Base-by-base conservation (phyloP, 2,888 invertebrate species). In the Caenorhabditis angaria region DNA sequence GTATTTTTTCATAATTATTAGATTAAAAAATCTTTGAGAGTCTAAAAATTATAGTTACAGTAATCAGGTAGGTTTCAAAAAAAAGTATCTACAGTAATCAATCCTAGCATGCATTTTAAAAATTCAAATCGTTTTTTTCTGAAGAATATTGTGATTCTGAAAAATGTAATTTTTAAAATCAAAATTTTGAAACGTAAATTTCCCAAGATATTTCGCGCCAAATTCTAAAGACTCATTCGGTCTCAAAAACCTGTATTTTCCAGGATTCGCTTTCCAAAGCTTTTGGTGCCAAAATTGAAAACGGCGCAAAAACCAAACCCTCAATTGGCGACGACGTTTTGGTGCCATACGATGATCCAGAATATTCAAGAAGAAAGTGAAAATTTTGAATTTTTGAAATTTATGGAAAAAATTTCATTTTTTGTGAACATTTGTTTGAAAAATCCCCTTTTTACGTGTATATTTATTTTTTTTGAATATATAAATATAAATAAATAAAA, bases 321-420 rank as follows among this genome's bases (percentile, higher is more conserved):
- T 61, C 61, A 0, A 72, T 72, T 24, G 25, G n/a, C 0, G 72
- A 72, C 50, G 67, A 67, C 22, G 59, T 68, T 10, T 29, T 72
- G 5, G 53, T 72, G 25, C 68, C 72, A 12, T 72, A 68, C 41
- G 51, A 72, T 61, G 72, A 72, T 63, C 71, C 71, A 35, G 57
- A 71, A 22, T 58, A 58, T 47, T 47, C 41, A 25, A 2, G 58
- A 47, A 41, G 27, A 27, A 41, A 20, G 20, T 35, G 20, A 56
- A 3, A 8, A 51, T 22, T 25, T 6, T 51, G 3, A 6, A 6
- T 24, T 51, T 51, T 24, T 5, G 10, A n/a, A 48, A 14, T 48
- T 48, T 18, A 14, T 48, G 10, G 10, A 5, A 48, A 14, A 48
- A 48, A 14, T 48, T 48, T 48, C n/a, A 14, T 14, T 48, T n/a